Evolutionary conservation across 2,888 invertebrate genomes (phyloP).

Genomic region (Argynnis bischoffii): DNA sequence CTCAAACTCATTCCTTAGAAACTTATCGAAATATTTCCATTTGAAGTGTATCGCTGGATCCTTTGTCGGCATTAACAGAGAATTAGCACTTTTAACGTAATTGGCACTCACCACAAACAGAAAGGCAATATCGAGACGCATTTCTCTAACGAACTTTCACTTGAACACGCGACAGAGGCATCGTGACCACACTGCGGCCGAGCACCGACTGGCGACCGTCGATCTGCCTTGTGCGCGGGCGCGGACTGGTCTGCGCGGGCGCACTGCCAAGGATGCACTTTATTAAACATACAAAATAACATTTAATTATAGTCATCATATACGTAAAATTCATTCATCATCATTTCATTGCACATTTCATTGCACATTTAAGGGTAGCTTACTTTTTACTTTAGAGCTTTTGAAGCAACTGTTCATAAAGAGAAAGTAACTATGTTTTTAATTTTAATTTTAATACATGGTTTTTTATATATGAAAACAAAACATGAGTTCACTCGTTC

Average conservation of each 20-base stretch:
- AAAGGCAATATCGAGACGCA: conserved; percentile 77
- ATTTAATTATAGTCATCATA: no score
- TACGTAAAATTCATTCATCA: no score
- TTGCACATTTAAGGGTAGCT: no score
- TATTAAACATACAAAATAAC: neutral
- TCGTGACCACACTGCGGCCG: conserved; percentile 66
- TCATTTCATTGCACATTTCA: no score
- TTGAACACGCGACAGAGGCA: conserved; percentile 62
- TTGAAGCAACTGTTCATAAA: no score
- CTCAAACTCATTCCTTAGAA: no score
- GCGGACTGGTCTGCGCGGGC: conserved; percentile 41
- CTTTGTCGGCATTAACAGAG: conserved; percentile 30
- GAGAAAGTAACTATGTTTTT: no score
- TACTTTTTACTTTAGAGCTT: no score
- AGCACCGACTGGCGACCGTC: conserved; percentile 58
- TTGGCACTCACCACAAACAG: conserved; percentile 81
- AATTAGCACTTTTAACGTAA: conserved; percentile 51
- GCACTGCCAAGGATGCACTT: conserved; percentile 64
- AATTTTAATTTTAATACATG: no score
- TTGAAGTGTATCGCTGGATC: conserved; percentile 18
- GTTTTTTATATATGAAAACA: no score
- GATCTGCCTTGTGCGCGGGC: conserved; percentile 45
- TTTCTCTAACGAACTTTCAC: conserved; percentile 80
- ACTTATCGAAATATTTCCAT: neutral
- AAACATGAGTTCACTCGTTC: no score